Conservation (phyloP, 2,888 invertebrate species). For the Calameuta idolon region DNA sequence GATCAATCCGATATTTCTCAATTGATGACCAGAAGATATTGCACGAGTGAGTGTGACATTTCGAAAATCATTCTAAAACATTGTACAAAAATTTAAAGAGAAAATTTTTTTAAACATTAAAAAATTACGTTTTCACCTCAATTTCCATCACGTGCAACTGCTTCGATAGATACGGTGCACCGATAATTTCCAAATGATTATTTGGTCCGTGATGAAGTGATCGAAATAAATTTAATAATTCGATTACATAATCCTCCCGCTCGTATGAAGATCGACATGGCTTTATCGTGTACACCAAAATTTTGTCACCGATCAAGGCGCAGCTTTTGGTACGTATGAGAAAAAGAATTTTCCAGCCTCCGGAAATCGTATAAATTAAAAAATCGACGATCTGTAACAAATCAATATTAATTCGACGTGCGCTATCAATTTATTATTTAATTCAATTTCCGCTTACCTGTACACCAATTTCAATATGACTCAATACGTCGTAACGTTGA, state of each 20-base stretch:
- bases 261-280: constrained; percentile 13
- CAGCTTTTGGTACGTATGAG: constrained; percentile 32
- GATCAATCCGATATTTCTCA: constrained; percentile 58
- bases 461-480: not conserved
- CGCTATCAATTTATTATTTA: not conserved
- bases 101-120: not conserved
- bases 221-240: constrained; percentile 34
- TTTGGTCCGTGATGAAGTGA: constrained; percentile 36
- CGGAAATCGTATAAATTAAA: constrained; percentile 39
- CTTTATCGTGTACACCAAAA: constrained; percentile 40
- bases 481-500: not conserved
- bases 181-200: constrained; percentile 34
- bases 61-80: constrained; percentile 38
- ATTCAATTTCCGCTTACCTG: not conserved
- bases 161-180: constrained; percentile 47
- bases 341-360: constrained; percentile 34
- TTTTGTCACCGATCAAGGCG: constrained; percentile 30
- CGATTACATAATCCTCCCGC: constrained; percentile 28
- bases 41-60: constrained; percentile 32
- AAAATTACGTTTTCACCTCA: constrained; percentile 30
- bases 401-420: not conserved
- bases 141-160: constrained; percentile 49
- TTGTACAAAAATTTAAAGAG: not conserved
- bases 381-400: constrained; percentile 42
- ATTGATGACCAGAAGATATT: constrained; percentile 60